phyloP scores from a whole-genome alignment of 1,140 invertebrate species.

The Thaumatotibia leucotreta region DNA sequence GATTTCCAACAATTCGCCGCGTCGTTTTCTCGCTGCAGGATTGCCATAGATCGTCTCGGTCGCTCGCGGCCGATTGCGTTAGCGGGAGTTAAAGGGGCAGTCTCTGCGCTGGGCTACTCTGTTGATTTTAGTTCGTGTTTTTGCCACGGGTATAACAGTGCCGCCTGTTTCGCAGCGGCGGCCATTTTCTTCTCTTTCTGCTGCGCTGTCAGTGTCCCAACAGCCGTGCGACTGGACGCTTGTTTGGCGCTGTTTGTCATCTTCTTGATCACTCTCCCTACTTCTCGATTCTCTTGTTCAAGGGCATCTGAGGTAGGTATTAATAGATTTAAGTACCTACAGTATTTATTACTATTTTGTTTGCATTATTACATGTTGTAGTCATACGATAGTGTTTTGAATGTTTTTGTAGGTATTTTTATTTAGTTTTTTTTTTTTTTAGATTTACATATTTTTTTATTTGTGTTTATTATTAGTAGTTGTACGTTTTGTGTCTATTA shows the following conservation, averaged over 20 bases:
- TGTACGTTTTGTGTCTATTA: neutral
- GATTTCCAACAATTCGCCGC: conserved; percentile 6
- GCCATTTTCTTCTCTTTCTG: conserved; percentile 73
- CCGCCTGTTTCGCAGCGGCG: conserved; percentile 42
- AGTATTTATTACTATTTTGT: neutral
- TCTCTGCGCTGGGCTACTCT: conserved; percentile 45
- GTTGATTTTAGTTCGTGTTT: conserved; percentile 38
- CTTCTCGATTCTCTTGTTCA: conserved; percentile 46
- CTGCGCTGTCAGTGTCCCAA: conserved; percentile 48
- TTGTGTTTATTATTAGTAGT: neutral
- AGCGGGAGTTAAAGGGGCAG: neutral
- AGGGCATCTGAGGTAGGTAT: conserved; percentile 44
- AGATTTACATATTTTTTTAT: neutral
- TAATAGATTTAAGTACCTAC: neutral
- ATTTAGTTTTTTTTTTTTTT: neutral
- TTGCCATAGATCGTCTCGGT: conserved; percentile 5
- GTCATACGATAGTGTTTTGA: neutral
- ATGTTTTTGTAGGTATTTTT: neutral
- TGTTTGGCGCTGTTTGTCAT: conserved; percentile 38
- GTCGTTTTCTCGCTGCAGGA: conserved; percentile 4
- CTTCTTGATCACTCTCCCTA: conserved; percentile 62
- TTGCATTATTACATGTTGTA: neutral
- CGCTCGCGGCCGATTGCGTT: neutral
- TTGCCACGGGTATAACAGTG: conserved; percentile 38
- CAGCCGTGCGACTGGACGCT: conserved; percentile 38